Base-by-base conservation (phyloP, 2,888 invertebrate species). In the Morpho deidamia region DNA sequence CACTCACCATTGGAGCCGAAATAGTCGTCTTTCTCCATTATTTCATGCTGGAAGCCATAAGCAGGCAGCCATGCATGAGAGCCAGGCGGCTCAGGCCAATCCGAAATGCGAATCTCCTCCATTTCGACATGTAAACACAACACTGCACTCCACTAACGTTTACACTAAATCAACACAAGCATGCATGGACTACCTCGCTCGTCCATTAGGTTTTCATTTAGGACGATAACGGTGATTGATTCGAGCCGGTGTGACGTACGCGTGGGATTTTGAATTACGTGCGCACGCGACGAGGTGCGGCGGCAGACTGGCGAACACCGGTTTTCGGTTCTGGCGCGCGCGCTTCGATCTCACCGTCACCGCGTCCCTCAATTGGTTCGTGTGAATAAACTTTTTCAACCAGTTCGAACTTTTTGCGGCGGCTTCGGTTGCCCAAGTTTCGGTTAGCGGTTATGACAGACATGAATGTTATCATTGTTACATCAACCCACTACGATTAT, bases 31-130 rank as follows among this genome's bases (percentile, higher is more conserved):
- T 92, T 91, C 69, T 92, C 91, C 76, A 87, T 78, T 71, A 92
- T 86, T 58, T 93, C 93, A 78, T 92, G 92, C 85, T 93, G 93
- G 88, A 93, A 94, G 68, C 95, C 94, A 76, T 95, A 95, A 69
- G 94, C 94, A 67, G 94, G 95, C 82, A 94, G 91, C 95, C 95
- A 95, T 72, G 94, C 93, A 89, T 93, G 93, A 73, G 93, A 92
- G 68, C 93, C 93, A 69, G 92, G 91, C 66, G 92, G 92, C 71
- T 92, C 92, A 52, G 93, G 92, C 93, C 93, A 93, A 74, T 91
- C 91, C 80, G 92, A 92, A 67, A 92, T 91, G 70, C 92, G 91
- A 74, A 93, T 90, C 78, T 93, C 93, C 79, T 92, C 93, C 90
- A 92, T 89, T 69, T 73, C 71, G 70, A 74, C 86, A 86, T 84